Evolutionary conservation across 2,113 vertebrate genomes (phyloP).

Genomic region (Pseudorhombus dupliciocellatus): DNA sequence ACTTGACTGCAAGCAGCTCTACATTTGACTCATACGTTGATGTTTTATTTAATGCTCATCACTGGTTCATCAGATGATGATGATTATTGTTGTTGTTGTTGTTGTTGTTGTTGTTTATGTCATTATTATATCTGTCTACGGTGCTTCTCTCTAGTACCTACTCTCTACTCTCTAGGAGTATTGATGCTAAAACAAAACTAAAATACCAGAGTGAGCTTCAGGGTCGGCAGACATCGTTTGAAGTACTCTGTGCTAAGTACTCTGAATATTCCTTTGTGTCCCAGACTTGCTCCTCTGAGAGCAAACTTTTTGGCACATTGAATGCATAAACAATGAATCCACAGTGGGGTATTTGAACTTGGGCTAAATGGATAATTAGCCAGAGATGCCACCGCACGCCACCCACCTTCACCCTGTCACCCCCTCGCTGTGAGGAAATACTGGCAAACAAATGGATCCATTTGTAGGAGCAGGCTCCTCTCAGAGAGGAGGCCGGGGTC

Average conservation of each 20-base stretch:
- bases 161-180: too few species aligned
- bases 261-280: neutral
- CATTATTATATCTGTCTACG: neutral
- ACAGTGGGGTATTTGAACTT: constrained; percentile 64
- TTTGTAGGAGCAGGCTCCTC: too few species aligned
- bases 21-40: too few species aligned
- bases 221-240: too few species aligned
- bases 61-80: neutral
- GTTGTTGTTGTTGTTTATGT: too few species aligned
- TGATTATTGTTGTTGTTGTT: too few species aligned
- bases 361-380: constrained; percentile 72
- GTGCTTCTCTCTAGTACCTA: neutral
- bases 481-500: too few species aligned
- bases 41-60: neutral
- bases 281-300: neutral
- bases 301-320: constrained; percentile 37
- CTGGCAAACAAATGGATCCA: too few species aligned
- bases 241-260: neutral
- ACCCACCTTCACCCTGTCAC: constrained; percentile 33
- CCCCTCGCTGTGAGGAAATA: too few species aligned
- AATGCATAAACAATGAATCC: constrained; percentile 54
- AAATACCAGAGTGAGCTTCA: neutral
- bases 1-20: too few species aligned
- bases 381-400: constrained; percentile 40
- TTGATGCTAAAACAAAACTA: neutral